phyloP scores from a whole-genome alignment of 2,888 invertebrate genomes.

The Blastobasis lacticolella region DNA sequence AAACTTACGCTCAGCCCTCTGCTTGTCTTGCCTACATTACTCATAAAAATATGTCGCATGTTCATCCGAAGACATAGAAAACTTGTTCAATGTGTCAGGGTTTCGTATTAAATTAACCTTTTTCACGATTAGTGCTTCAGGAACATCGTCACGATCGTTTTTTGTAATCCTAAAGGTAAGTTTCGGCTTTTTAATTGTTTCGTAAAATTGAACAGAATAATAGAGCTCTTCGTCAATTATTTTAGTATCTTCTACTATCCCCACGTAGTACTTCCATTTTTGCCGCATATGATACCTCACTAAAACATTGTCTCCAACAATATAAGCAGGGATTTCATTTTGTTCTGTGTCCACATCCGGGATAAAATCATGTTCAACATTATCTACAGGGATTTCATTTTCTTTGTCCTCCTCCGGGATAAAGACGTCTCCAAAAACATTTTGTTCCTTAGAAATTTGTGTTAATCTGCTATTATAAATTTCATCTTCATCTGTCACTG shows the following conservation, averaged over 20 bases:
- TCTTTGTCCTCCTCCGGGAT: background rate
- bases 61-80: background rate
- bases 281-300: slow-evolving; percentile 4
- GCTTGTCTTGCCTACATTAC: too few relatives aligned
- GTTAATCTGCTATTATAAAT: background rate
- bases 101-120: slow-evolving; percentile 6
- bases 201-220: slow-evolving; percentile 7
- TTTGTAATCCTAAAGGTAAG: slow-evolving; percentile 7
- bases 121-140: slow-evolving; percentile 5
- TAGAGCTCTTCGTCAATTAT: slow-evolving; percentile 1
- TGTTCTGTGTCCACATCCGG: background rate
- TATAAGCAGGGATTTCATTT: background rate
- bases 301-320: background rate
- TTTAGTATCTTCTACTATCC: slow-evolving; percentile 4
- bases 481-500: background rate
- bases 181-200: slow-evolving; percentile 10
- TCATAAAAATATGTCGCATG: background rate
- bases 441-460: background rate
- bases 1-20: too few relatives aligned
- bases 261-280: slow-evolving; percentile 8
- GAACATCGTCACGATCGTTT: slow-evolving; percentile 8
- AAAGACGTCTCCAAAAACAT: background rate
- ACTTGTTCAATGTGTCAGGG: background rate
- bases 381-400: slow-evolving; percentile 2
- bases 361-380: background rate